Percentiles rank a stretch among this genome's conserved stretches.
Evolutionary conservation across 1,140 invertebrate species (phyloP).

Genomic region (Cyclargus thomasi): DNA sequence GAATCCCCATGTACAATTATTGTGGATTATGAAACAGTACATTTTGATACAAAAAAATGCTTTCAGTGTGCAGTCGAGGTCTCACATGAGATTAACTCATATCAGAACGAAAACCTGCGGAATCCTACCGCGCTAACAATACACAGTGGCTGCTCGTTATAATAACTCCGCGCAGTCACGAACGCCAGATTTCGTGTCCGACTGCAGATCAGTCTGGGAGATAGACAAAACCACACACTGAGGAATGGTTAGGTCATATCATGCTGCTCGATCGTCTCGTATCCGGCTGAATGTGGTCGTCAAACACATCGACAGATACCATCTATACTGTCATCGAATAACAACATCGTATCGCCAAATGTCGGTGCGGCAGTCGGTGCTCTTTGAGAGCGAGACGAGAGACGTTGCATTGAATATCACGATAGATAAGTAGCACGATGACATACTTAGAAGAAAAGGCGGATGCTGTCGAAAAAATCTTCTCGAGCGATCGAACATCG

Average conservation of each 20-base stretch:
- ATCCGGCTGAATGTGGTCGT: not conserved
- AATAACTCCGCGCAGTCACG: not conserved
- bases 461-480: not conserved
- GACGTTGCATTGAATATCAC: not conserved
- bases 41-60: too few species aligned
- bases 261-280: not conserved
- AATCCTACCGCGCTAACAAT: not conserved
- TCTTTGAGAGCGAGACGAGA: not conserved
- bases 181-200: not conserved
- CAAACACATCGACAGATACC: not conserved
- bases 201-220: not conserved
- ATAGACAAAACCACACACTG: conserved; percentile 4
- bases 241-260: not conserved
- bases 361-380: not conserved
- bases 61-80: not conserved
- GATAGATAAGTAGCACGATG: not conserved
- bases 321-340: conserved; percentile 1
- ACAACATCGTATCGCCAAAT: not conserved
- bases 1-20: not conserved
- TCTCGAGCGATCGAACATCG: not conserved
- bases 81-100: not conserved
- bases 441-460: not conserved
- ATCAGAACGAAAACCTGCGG: not conserved
- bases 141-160: not conserved
- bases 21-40: too few species aligned